Evolutionary conservation across 2,888 invertebrate genomes (phyloP).

Genomic region (Scaptomyza tumidula): DNA sequence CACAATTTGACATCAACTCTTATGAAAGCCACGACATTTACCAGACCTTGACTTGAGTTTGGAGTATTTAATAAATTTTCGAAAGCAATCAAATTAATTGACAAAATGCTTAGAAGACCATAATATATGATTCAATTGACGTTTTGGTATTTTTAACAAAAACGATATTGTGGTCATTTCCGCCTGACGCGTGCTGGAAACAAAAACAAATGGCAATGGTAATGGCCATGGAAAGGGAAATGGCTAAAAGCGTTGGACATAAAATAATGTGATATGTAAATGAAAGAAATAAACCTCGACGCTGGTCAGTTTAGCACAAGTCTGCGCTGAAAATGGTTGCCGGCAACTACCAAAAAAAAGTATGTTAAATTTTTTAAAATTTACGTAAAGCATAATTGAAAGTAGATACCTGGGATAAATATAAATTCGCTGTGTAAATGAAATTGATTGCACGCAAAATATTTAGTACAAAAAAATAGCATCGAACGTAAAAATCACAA

Average conservation of each 20-base stretch:
- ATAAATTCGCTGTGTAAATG: constrained; percentile 36
- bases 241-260: constrained; percentile 29
- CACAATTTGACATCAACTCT: constrained; percentile 28
- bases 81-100: not conserved
- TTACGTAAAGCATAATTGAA: constrained; percentile 24
- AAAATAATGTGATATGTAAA: constrained; percentile 50
- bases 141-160: not conserved
- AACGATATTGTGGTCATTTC: constrained; percentile 38
- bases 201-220: constrained; percentile 47
- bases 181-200: constrained; percentile 33
- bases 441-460: constrained; percentile 60
- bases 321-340: constrained; percentile 74
- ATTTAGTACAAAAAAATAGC: constrained; percentile 12
- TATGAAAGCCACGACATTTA: constrained; percentile 22
- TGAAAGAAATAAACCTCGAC: constrained; percentile 54
- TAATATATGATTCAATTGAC: not conserved
- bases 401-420: constrained; percentile 1
- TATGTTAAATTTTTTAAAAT: constrained; percentile 51
- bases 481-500: constrained; percentile 6
- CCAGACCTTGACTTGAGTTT: constrained; percentile 8
- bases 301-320: constrained; percentile 66
- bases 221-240: constrained; percentile 63
- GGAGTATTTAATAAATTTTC: not conserved
- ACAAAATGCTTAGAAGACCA: not conserved
- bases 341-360: constrained; percentile 63